Evolutionary conservation across 35 echinoderm and acorn worm genomes (phyloP).

Genomic region (Heliocidaris erythrogramma): DNA sequence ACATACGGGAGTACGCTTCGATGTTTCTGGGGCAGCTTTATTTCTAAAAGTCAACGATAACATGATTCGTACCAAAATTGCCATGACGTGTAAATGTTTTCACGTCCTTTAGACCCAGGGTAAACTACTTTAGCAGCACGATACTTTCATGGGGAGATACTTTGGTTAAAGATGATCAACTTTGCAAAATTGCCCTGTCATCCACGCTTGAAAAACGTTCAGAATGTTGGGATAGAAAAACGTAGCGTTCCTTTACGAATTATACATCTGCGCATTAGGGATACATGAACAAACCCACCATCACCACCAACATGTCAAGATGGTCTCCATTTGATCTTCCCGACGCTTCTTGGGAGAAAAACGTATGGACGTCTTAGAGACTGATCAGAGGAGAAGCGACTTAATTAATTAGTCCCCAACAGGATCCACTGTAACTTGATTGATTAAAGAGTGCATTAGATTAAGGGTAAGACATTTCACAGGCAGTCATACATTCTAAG

Average conservation of each 20-base stretch:
- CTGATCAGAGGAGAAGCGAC: constrained; percentile 34
- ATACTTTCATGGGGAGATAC: neutral
- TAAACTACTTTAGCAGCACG: neutral
- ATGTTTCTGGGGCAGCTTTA: neutral
- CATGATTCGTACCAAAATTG: neutral
- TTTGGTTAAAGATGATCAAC: constrained; percentile 5
- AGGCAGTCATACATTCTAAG: constrained; percentile 6
- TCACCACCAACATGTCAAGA: neutral
- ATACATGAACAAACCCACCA: neutral
- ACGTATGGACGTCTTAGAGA: constrained; percentile 1
- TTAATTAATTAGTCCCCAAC: constrained; percentile 34
- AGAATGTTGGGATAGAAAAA: neutral
- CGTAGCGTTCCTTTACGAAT: neutral
- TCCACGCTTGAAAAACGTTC: neutral
- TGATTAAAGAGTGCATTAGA: constrained; percentile 47
- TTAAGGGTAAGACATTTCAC: constrained; percentile 43
- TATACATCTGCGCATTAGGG: constrained; percentile 2
- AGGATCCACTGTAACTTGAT: constrained; percentile 29
- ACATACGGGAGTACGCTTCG: neutral
- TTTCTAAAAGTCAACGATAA: constrained; percentile 12
- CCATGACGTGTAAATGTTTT: constrained; percentile 4
- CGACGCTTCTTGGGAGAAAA: neutral
- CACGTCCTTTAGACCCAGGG: neutral
- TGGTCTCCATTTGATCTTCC: neutral
- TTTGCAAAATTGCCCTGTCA: neutral